phyloP scores from a whole-genome alignment of 2,797 vertebrate species.

The Pelochelys cantorii region DNA sequence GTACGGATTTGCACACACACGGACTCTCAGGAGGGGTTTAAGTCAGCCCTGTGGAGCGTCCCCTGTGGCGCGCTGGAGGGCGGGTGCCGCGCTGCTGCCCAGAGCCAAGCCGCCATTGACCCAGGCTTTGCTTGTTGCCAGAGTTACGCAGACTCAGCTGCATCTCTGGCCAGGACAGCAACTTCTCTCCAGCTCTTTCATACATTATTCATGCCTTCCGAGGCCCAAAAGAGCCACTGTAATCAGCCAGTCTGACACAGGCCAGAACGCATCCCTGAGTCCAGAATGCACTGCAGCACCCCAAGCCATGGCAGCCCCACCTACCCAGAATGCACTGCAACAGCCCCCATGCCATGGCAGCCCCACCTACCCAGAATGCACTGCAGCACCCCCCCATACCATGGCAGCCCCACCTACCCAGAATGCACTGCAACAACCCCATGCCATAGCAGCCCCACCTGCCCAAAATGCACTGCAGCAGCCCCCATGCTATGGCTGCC shows the following conservation, averaged over 20 bases:
- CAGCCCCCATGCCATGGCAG: too few species aligned
- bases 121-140: slow-evolving; percentile 57
- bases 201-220: not conserved
- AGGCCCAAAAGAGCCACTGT: not conserved
- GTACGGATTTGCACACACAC: not conserved
- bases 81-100: slow-evolving; percentile 19
- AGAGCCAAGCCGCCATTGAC: slow-evolving; percentile 11
- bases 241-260: not conserved
- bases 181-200: slow-evolving; percentile 24
- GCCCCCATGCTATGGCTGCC: too few species aligned
- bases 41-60: not conserved
- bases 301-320: not conserved
- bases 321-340: not conserved
- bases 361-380: too few species aligned
- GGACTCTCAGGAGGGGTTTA: not conserved
- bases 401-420: too few species aligned
- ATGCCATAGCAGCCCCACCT: too few species aligned
- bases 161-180: slow-evolving; percentile 48
- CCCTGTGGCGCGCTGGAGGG: not conserved
- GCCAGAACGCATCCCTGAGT: too few species aligned
- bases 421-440: too few species aligned
- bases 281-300: not conserved
- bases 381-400: too few species aligned
- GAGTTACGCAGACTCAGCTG: slow-evolving; percentile 60
- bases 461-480: too few species aligned